Evolutionary conservation across 2,113 vertebrate species (phyloP).

Genomic region (Corythoichthys haematopterus): DNA sequence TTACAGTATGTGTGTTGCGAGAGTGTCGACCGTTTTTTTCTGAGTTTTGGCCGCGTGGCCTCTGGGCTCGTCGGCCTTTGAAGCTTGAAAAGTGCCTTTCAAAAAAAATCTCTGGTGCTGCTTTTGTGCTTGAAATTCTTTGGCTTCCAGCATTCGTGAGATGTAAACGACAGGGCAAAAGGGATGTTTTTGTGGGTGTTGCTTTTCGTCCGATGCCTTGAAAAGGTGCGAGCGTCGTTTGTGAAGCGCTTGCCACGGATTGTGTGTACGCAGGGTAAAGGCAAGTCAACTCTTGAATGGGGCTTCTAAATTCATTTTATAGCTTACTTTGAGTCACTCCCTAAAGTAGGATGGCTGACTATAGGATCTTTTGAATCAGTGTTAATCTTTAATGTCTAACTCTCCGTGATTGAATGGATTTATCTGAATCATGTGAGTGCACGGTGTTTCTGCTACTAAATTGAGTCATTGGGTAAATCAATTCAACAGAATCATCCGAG

Average conservation of each 20-base stretch:
- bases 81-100: slow-evolving; percentile 63
- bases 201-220: not conserved
- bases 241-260: not conserved
- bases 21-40: slow-evolving; percentile 70
- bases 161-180: slow-evolving; percentile 1
- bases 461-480: not conserved
- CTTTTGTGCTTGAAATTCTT: slow-evolving; percentile 25
- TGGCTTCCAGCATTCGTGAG: slow-evolving; percentile 4
- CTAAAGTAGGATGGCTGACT: not conserved
- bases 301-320: not conserved
- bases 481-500: not conserved
- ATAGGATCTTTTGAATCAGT: not conserved
- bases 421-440: not conserved
- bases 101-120: slow-evolving; percentile 33
- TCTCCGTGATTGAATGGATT: not conserved
- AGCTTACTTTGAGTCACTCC: not conserved
- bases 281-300: not conserved
- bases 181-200: not conserved
- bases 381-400: not conserved
- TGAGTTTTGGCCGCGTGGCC: slow-evolving; percentile 55
- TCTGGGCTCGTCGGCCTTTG: slow-evolving; percentile 56
- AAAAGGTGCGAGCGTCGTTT: not conserved
- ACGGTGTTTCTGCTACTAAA: not conserved
- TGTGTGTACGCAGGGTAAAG: not conserved
- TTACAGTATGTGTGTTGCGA: not conserved